Evolutionary conservation across 2,113 vertebrate species (phyloP).

Genomic region (Ameiurus melas): DNA sequence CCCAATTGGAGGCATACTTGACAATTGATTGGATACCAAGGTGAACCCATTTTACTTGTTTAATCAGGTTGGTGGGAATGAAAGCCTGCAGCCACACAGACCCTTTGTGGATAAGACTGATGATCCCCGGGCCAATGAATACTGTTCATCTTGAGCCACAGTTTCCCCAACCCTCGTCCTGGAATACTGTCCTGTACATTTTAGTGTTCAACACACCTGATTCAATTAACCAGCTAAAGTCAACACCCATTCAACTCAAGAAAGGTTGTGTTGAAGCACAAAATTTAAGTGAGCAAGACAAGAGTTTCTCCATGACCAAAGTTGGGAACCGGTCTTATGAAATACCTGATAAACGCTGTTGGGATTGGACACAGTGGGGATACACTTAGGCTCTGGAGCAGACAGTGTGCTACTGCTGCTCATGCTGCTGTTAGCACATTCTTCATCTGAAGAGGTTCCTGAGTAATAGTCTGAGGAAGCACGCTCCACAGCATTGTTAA

Average conservation of each 20-base stretch:
- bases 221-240: background rate
- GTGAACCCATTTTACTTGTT: background rate
- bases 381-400: conserved; percentile 66
- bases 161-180: background rate
- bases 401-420: conserved; percentile 47
- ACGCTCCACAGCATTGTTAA: conserved; percentile 81
- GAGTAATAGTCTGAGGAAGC: conserved; percentile 76
- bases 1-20: background rate
- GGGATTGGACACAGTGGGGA: conserved; percentile 91
- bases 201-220: background rate
- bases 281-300: background rate
- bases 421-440: conserved; percentile 64
- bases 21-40: background rate
- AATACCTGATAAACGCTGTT: conserved; percentile 94
- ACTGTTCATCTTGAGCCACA: background rate
- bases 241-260: no score
- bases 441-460: conserved; percentile 82
- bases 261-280: background rate
- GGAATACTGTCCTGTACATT: background rate
- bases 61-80: background rate
- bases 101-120: background rate
- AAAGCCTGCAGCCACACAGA: background rate
- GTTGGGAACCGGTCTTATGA: background rate
- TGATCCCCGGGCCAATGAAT: background rate
- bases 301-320: background rate